Base-by-base conservation (phyloP, 2,797 vertebrate genomes). In the Alca torda region DNA sequence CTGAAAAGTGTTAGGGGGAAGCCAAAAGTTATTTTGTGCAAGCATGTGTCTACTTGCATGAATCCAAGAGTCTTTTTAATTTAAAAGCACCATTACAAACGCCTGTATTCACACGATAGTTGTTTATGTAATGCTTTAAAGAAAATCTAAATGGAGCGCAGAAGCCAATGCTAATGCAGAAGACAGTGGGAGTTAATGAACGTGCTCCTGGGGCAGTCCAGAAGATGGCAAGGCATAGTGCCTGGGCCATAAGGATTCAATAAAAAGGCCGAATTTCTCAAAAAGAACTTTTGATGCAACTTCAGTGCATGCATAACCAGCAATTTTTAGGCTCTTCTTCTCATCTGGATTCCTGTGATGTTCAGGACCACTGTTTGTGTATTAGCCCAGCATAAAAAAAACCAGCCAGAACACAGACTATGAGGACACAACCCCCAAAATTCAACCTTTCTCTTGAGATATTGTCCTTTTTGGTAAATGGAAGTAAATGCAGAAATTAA, bases 21-120 rank as follows among this genome's bases (percentile, higher is more conserved):
- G 94, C 93, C 95, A 97, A 94, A 96, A 95, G 90, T 96, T 96
- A 96, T 96, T 97, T 93, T 96, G 90, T 95, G 91, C 76, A 94
- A 94, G 93, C 90, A 95, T 95, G 86, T 95, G 81, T 92, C 89
- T 95, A 90, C 91, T 95, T 96, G 95, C 84, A 92, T 30, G 83
- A 94, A 87, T 93, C 74, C 86, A 93, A 95, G 69, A 95, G 79
- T 79, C 84, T 94, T 94, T 95, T 95, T 95, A 95, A 94, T 91
- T 94, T 96, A 95, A 97, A 96, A 93, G 91, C 82, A 92, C 89
- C 80, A 95, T 97, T 97, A 97, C 84, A 91, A 96, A 94, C 0
- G 69, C 95, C 70, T 96, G 94, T 95, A 97, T 96, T 97, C 95
- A 94, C 93, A 96, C 4, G 87, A 94, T 15, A 85, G 95, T 80